A percentile compares a stretch with the other conserved stretches of the same genome.
Conservation (phyloP, 1,140 invertebrate genomes). For the Musca domestica region DNA sequence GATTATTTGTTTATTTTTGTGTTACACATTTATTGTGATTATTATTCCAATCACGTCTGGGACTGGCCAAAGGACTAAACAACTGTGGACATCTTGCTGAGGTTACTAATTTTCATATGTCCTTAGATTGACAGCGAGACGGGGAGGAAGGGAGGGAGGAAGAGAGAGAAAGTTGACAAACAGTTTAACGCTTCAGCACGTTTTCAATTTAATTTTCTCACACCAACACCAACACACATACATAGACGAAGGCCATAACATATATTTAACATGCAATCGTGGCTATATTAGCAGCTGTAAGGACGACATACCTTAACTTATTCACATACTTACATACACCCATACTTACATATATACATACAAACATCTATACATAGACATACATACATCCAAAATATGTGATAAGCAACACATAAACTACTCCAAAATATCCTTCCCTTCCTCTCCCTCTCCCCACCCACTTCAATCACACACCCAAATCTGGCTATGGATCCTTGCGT, state of each 20-base stretch:
- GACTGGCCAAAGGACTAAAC: neutral
- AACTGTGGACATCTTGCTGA: constrained; percentile 33
- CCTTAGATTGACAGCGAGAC: constrained; percentile 41
- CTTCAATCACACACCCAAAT: too few species aligned
- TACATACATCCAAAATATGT: neutral
- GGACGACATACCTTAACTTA: neutral
- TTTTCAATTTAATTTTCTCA: constrained; percentile 49
- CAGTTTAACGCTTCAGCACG: constrained; percentile 54
- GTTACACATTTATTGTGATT: too few species aligned
- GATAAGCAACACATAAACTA: neutral
- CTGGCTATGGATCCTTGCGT: too few species aligned
- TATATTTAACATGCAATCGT: neutral
- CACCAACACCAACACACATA: neutral
- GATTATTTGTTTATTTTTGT: too few species aligned
- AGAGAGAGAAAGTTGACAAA: constrained; percentile 44
- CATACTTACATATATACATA: neutral
- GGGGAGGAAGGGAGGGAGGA: too few species aligned
- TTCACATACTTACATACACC: neutral
- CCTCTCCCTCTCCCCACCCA: too few species aligned
- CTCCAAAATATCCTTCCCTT: too few species aligned
- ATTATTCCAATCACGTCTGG: constrained; percentile 9
- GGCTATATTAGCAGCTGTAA: constrained; percentile 11
- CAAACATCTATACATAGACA: neutral
- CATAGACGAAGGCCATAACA: too few species aligned
- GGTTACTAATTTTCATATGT: constrained; percentile 52